These are phyloP conservation scores for Bombus soroeensis DNA, from an alignment of 1,140 invertebrate species.

Conservation along the genomic window DNA sequence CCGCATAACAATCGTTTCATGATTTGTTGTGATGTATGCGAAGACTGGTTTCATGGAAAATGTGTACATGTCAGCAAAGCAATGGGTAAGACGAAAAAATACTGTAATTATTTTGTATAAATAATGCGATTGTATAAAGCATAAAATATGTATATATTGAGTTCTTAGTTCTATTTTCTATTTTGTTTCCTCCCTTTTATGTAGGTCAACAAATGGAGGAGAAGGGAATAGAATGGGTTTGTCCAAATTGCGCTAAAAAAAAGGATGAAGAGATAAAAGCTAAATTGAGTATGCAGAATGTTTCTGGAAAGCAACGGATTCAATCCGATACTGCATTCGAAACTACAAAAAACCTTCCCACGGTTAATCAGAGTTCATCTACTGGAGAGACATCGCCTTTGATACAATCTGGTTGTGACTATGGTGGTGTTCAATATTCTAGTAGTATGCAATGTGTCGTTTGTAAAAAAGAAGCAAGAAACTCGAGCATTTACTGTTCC, in stretches of 20 bases:
- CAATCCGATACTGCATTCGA: conserved; percentile 35
- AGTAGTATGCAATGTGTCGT: conserved; percentile 86
- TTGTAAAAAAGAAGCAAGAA: conserved; percentile 88
- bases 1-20: conserved; percentile 98
- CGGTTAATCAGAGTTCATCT: not conserved
- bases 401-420: conserved; percentile 18
- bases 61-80: conserved; percentile 97
- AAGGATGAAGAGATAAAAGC: conserved; percentile 78
- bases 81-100: conserved; percentile 85
- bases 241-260: conserved; percentile 91
- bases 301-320: conserved; percentile 48
- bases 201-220: conserved; percentile 93
- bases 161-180: not conserved
- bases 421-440: conserved; percentile 42
- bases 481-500: conserved; percentile 93
- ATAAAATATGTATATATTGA: not conserved
- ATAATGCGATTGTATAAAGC: not conserved
- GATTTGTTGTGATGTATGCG: conserved; percentile 98
- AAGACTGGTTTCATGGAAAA: conserved; percentile 98
- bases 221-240: conserved; percentile 94
- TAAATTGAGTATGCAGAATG: conserved; percentile 40
- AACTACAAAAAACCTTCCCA: not conserved
- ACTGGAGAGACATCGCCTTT: conserved; percentile 26
- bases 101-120: not conserved
- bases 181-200: not conserved